These are phyloP conservation scores for Hemicrepidius hirtus DNA, from an alignment of 2,888 invertebrate genomes.

Conservation along the genomic window DNA sequence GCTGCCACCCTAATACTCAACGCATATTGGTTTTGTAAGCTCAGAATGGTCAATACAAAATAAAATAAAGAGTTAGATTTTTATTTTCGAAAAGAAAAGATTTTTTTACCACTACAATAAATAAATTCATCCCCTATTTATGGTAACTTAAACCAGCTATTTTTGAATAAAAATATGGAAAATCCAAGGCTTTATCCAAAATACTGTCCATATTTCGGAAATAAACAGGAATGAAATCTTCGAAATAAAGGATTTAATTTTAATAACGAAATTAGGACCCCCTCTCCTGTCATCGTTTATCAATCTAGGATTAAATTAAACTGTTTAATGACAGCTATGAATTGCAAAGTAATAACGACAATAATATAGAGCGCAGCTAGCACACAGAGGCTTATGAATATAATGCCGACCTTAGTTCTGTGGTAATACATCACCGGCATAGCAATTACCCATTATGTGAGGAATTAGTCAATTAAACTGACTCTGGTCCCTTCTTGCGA, in stretches of 20 bases:
- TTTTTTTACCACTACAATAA: no score
- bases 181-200: no score
- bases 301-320: not conserved
- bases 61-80: no score
- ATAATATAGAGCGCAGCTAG: constrained; percentile 20
- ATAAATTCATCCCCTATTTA: no score
- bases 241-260: no score
- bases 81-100: no score
- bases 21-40: constrained; percentile 10
- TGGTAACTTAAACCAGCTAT: no score
- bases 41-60: no score
- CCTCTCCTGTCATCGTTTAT: not conserved
- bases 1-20: constrained; percentile 31
- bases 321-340: constrained; percentile 12
- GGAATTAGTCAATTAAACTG: constrained; percentile 71
- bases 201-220: no score
- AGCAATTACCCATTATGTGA: constrained; percentile 72
- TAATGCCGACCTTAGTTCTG: constrained; percentile 64
- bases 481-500: constrained; percentile 66
- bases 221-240: no score
- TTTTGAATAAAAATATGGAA: no score
- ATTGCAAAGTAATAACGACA: constrained; percentile 23
- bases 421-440: constrained; percentile 69
- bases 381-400: constrained; percentile 56
- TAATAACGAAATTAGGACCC: no score